Evolutionary conservation across 1,140 invertebrate species (phyloP), one percentile per base, ranked within the genome.

Genomic region (Phymastichus coffea): DNA sequence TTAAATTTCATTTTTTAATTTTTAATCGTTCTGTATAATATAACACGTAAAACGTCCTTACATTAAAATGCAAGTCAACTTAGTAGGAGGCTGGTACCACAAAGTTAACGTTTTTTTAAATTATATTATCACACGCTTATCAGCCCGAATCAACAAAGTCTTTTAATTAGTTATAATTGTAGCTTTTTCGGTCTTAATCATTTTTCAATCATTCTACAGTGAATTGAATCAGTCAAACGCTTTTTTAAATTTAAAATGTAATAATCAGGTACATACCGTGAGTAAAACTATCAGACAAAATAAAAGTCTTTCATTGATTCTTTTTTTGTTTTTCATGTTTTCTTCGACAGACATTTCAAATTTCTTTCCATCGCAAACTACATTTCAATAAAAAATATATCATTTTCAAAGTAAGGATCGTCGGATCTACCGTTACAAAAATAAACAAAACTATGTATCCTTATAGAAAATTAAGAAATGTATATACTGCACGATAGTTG

Each of bases 21-120:
- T n/a, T 53, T 47, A 41, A 59, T 53, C 30, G n/a, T 28, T 22
- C 48, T 59, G 57, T 41, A 53, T 26, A 47, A 54, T 53, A n/a
- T n/a, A 38, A 47, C 54, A 30, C 14, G 33, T 44, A 46, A 53
- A 46, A 30, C 48, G 48, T 17, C 8, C 47, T 53, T 17, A 46
- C 23, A 40, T 22, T n/a, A 40, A 60, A 48, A 54, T 38, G 25
- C 30, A 41, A 53, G 19, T 15, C 30, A 60, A 51, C 35, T 26
- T 33, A 48, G 35, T 60, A 25, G 35, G 8, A 54, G 57, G 51
- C 51, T 54, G 43, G 23, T 19, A 52, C 49, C 40, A 46, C 41
- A 46, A 53, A 22, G 28, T 12, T 47, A 23, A 47, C 15, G 30
- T 40, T 38, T 15, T 44, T 33, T 57, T 23, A 20, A 26, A 19